phyloP scores from a whole-genome alignment of 1,140 invertebrate genomes.

The Diabrotica undecimpunctata region DNA sequence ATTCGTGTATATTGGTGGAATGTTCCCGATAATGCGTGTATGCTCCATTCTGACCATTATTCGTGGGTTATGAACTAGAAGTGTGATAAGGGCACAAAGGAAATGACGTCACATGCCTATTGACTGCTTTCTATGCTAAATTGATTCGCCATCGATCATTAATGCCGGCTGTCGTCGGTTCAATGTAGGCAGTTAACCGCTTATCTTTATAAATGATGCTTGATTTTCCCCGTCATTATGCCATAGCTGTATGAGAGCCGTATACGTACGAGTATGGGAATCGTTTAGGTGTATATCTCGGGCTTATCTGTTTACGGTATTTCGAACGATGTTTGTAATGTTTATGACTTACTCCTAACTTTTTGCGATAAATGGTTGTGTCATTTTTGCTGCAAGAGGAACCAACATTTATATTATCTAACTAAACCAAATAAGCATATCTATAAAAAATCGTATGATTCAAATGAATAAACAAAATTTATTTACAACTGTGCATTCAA shows the following conservation, averaged over 20 bases:
- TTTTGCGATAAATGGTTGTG: too few species aligned
- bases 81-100: slow-evolving; percentile 46
- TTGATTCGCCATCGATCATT: slow-evolving; percentile 47
- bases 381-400: too few species aligned
- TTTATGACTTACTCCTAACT: too few species aligned
- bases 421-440: too few species aligned
- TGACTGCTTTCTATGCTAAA: slow-evolving; percentile 44
- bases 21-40: slow-evolving; percentile 13
- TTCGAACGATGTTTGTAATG: background rate
- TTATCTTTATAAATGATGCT: slow-evolving; percentile 44
- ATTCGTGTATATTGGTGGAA: background rate
- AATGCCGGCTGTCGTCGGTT: slow-evolving; percentile 40
- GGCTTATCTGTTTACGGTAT: slow-evolving; percentile 2
- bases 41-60: slow-evolving; percentile 46
- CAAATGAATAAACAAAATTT: too few species aligned
- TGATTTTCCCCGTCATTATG: slow-evolving; percentile 23
- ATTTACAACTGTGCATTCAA: too few species aligned
- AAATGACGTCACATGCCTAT: slow-evolving; percentile 48
- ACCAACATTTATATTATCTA: too few species aligned
- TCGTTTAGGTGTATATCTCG: background rate
- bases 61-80: slow-evolving; percentile 47
- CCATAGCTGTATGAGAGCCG: background rate
- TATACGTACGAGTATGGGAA: background rate
- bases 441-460: too few species aligned
- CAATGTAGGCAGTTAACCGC: slow-evolving; percentile 33